These are phyloP conservation scores for Meriones psammophilus DNA, from an alignment of 2,797 vertebrate species.

Conservation along the genomic window DNA sequence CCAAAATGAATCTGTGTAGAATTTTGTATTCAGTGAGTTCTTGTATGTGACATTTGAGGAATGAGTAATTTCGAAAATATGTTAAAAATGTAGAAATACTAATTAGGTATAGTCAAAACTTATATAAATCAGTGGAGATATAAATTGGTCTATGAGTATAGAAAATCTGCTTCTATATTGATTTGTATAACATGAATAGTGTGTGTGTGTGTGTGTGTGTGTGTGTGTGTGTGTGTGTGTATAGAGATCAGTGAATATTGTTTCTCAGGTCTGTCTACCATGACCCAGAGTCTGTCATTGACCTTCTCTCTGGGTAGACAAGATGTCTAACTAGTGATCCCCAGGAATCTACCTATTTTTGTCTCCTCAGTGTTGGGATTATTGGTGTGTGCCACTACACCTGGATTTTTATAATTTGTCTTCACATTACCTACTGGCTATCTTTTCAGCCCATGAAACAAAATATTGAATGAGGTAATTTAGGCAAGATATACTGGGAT, in stretches of 20 bases:
- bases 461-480: neutral
- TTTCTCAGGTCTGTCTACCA: neutral
- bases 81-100: neutral
- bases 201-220: neutral
- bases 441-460: neutral
- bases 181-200: neutral
- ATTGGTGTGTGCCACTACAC: too few relatives aligned
- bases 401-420: neutral
- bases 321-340: neutral
- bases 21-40: neutral
- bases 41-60: neutral
- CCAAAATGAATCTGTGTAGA: neutral
- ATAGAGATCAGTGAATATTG: neutral
- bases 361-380: neutral
- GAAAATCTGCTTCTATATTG: neutral
- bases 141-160: neutral
- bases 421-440: neutral
- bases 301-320: neutral
- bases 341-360: neutral
- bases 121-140: neutral
- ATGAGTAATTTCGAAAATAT: constrained; percentile 11
- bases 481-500: neutral
- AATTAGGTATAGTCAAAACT: neutral
- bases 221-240: neutral
- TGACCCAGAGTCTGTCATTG: neutral